A percentile compares a stretch with the other conserved stretches of the same genome.
Evolutionary conservation across 2,113 vertebrate species (phyloP).

Genomic region (Lonchura striata): DNA sequence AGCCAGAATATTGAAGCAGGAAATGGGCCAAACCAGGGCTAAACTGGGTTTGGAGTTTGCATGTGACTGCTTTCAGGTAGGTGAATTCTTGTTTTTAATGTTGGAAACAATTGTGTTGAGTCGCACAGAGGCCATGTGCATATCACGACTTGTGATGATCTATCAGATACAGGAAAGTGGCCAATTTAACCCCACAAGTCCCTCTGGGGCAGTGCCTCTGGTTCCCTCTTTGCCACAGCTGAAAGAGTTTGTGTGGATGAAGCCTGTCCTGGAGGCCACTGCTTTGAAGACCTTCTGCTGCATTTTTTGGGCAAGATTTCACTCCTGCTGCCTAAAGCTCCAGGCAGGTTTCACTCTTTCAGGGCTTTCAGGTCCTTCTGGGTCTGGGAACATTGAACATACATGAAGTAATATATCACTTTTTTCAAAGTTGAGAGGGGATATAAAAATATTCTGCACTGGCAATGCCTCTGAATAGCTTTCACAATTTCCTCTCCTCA

Average conservation of each 20-base stretch:
- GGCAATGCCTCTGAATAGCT: slow-evolving; percentile 22
- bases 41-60: not conserved
- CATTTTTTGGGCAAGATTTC: not conserved
- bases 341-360: not conserved
- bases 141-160: not conserved
- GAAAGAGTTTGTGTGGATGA: not conserved
- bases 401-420: not conserved
- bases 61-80: not conserved
- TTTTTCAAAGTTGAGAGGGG: not conserved
- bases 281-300: not conserved
- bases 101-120: not conserved
- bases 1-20: not conserved
- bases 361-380: not conserved
- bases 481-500: slow-evolving; percentile 20
- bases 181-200: not conserved
- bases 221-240: not conserved
- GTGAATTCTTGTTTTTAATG: not conserved
- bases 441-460: slow-evolving; percentile 8
- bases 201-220: not conserved
- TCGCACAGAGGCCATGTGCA: not conserved
- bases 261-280: not conserved
- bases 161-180: not conserved
- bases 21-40: not conserved
- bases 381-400: not conserved
- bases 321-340: not conserved